These are phyloP conservation scores for Malacoctenus gilli DNA, from an alignment of 2,797 vertebrate species.

Conservation along the genomic window DNA sequence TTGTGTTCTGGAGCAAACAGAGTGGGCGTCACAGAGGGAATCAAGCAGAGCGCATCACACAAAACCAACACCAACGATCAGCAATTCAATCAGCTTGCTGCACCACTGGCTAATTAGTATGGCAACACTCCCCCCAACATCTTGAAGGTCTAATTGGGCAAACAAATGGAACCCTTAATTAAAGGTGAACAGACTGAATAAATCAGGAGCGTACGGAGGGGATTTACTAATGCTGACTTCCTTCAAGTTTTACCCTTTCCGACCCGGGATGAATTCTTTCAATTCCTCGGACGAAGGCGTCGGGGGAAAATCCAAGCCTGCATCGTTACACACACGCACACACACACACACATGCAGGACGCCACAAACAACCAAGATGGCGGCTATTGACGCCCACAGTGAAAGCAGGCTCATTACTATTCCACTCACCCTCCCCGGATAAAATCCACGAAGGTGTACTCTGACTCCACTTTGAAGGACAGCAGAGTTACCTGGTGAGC, in stretches of 20 bases:
- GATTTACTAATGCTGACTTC: constrained; percentile 25
- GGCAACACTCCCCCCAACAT: constrained; percentile 26
- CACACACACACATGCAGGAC: constrained; percentile 13
- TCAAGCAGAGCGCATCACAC: constrained; percentile 6
- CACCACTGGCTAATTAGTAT: constrained; percentile 40
- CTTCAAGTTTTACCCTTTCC: not conserved
- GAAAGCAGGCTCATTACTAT: constrained; percentile 54
- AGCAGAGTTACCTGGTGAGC: constrained; percentile 90
- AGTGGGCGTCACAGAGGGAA: constrained; percentile 15
- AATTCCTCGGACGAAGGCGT: constrained; percentile 13
- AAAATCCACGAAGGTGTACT: constrained; percentile 97
- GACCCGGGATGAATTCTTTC: constrained; percentile 16
- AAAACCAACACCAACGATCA: constrained; percentile 15
- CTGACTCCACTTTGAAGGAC: constrained; percentile 95
- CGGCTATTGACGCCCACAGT: constrained; percentile 29
- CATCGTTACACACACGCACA: constrained; percentile 7
- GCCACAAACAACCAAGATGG: constrained; percentile 23
- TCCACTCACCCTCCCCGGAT: constrained; percentile 95
- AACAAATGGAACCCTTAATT: constrained; percentile 59
- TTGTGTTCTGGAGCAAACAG: constrained; percentile 86
- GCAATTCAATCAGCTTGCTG: constrained; percentile 23
- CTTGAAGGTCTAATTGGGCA: constrained; percentile 46
- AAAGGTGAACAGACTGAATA: constrained; percentile 54
- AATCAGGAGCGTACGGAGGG: constrained; percentile 39
- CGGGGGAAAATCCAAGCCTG: constrained; percentile 30